Conservation (phyloP, 2,797 vertebrate species). For the Paedocypris micromegethes region DNA sequence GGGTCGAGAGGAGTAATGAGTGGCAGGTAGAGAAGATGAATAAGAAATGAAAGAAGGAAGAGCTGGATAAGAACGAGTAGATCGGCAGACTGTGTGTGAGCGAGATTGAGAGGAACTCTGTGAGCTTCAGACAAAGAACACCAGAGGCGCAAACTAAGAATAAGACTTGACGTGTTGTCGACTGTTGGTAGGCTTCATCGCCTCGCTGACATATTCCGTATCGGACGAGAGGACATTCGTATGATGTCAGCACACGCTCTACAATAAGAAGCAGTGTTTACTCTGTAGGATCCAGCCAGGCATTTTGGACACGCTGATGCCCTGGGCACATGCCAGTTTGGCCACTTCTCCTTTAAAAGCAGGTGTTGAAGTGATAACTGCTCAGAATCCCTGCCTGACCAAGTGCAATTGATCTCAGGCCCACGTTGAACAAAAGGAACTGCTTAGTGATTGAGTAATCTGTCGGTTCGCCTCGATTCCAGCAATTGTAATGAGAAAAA, state of each 20-base stretch:
- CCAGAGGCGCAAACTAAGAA: constrained; percentile 30
- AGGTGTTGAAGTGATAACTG: background rate
- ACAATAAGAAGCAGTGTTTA: constrained; percentile 2
- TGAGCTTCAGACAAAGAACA: constrained; percentile 20
- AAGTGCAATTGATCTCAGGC: background rate
- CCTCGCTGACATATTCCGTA: constrained; percentile 26
- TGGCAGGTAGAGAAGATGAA: constrained; percentile 13
- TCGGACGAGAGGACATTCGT: constrained; percentile 13
- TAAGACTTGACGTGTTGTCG: constrained; percentile 31
- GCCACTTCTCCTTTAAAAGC: background rate
- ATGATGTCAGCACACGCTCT: constrained; percentile 35
- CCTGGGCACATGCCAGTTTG: constrained; percentile 3
- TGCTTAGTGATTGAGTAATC: background rate
- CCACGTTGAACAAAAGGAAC: background rate
- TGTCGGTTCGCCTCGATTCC: too few relatives aligned
- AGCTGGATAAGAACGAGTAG: constrained; percentile 13
- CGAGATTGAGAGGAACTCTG: constrained; percentile 10
- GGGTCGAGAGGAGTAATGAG: constrained; percentile 28
- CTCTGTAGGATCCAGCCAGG: background rate
- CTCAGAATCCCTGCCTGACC: background rate
- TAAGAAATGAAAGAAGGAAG: constrained; percentile 16
- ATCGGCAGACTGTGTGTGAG: constrained; percentile 2
- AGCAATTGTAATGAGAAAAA: too few relatives aligned
- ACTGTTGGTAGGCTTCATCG: constrained; percentile 26
- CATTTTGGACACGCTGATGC: constrained; percentile 13